Evolutionary conservation across 2,113 vertebrate genomes (phyloP), one percentile per base, ranked within the genome.

Genomic region (Mellivora capensis): DNA sequence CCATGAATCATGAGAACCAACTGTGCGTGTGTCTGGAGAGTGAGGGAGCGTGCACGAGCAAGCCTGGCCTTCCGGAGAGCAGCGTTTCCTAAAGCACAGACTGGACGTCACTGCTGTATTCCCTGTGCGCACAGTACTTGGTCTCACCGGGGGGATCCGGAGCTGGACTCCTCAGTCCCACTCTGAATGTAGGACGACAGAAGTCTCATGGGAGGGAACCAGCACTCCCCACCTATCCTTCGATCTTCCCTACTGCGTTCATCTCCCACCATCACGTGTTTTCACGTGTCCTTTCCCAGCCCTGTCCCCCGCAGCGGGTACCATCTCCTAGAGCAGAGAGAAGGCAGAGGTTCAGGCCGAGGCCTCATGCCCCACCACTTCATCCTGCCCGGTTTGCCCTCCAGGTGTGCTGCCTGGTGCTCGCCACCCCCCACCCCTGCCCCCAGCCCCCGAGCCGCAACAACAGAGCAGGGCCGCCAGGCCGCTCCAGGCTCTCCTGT

Each of bases 11-110:
- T 6, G 39, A 82, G 59, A 27, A 4, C 39, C 20, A 11, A 7
- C 12, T 39, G 34, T 25, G 18, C 12, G 12, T 23, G 20, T 29
- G 69, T 44, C n/a, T 27, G 34, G 29, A 91, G 89, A 42, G 21
- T 13, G 12, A 67, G 52, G 3, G 34, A 25, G 11, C 1, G 3
- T 7, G 10, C 13, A 0, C 10, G 14, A 39, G 27, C 52, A 71
- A 29, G 54, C 59, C 57, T 15, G 27, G 42, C 18, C 37, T 47
- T n/a, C 42, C 21, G 42, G 69, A 57, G 42, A 29, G 4, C 4
- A 7, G 25, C 10, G 29, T 79, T 49, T 34, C 34, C 80, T 49
- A 25, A 27, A 7, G 34, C 80, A 7, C 39, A 21, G 39, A 49
- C 11, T 29, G 42, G 6, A 4, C 34, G 3, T 37, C 11, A 18